Conservation (phyloP, 92 coral and sea anemone genomes). For the Actinernus sp. region DNA sequence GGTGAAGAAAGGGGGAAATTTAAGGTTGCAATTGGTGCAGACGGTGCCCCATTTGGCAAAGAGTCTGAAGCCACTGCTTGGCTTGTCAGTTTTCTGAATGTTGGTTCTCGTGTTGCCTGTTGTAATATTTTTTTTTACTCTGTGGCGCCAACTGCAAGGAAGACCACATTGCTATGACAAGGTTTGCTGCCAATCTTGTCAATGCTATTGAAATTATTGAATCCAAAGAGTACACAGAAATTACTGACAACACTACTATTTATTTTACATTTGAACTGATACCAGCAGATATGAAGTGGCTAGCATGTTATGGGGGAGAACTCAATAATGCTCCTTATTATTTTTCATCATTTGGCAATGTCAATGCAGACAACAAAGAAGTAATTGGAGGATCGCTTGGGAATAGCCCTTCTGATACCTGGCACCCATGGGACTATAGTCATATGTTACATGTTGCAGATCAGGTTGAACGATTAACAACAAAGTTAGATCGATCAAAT, state of each 20-base stretch:
- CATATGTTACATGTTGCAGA: conserved; percentile 45
- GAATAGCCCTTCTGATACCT: conserved; percentile 31
- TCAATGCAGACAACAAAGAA: conserved; percentile 13
- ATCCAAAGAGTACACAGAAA: neutral
- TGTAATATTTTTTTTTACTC: conserved; percentile 8
- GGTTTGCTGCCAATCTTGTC: neutral
- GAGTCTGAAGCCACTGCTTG: conserved; percentile 24
- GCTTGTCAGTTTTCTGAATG: conserved; percentile 14
- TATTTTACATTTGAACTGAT: conserved; percentile 44
- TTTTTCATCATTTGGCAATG: conserved; percentile 57
- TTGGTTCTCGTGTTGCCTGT: neutral
- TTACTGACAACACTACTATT: neutral
- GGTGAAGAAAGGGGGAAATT: conserved; percentile 6
- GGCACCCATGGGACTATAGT: conserved; percentile 70
- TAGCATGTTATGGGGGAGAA: conserved; percentile 48
- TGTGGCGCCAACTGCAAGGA: conserved; percentile 31
- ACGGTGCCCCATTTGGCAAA: conserved; percentile 25
- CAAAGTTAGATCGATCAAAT: conserved; percentile 1
- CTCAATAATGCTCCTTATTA: conserved; percentile 60
- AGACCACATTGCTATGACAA: conserved; percentile 1
- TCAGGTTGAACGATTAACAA: conserved; percentile 7
- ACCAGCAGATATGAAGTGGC: conserved; percentile 59
- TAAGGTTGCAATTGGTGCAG: conserved; percentile 20
- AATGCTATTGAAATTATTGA: neutral
- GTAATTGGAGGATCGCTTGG: neutral